These are phyloP conservation scores for Tenebrosternarchus preto DNA, from an alignment of 2,113 vertebrate species.

Conservation along the genomic window DNA sequence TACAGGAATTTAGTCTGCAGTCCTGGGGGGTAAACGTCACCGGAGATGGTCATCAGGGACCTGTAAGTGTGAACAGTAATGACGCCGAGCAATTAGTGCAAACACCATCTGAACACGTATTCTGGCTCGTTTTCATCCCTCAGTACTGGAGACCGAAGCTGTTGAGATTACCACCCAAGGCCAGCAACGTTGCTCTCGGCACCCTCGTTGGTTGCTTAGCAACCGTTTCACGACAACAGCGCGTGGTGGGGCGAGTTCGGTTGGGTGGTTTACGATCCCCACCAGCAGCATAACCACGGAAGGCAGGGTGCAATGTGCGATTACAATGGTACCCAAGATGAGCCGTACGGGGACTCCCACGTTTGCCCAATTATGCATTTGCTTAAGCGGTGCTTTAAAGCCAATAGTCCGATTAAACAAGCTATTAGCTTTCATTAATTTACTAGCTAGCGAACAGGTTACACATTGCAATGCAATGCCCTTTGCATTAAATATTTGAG, in stretches of 20 bases:
- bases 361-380: no score
- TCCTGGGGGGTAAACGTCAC: no score
- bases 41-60: no score
- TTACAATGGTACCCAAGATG: neutral
- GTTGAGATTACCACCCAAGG: neutral
- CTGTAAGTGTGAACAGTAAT: no score
- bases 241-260: constrained; percentile 28
- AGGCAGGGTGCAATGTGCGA: no score
- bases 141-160: constrained; percentile 1
- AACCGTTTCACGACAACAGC: constrained; percentile 15
- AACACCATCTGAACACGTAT: neutral
- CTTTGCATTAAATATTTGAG: no score
- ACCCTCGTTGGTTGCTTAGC: constrained; percentile 30
- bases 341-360: neutral
- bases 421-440: no score
- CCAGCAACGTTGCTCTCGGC: neutral
- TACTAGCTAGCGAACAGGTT: no score
- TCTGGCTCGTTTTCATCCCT: constrained; percentile 1
- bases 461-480: no score
- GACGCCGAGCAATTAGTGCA: no score
- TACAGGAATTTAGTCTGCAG: neutral
- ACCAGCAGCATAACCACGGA: constrained; percentile 19
- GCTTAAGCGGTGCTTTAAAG: no score
- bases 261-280: constrained; percentile 3
- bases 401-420: no score